These are phyloP conservation scores for Anthrax anthrax DNA, from an alignment of 2,888 invertebrate species.

Conservation along the genomic window DNA sequence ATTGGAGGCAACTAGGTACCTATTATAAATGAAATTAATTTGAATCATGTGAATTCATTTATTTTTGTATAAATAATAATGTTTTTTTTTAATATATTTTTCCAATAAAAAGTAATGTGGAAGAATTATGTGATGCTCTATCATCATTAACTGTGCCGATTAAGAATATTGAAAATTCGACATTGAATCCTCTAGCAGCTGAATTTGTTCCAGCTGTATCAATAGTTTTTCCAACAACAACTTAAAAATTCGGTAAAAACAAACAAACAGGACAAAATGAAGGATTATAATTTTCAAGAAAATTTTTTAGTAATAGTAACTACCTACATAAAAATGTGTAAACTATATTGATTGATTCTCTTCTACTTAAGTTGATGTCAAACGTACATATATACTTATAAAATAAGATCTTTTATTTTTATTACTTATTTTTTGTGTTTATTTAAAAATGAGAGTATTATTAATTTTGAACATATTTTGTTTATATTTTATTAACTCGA, in stretches of 20 bases:
- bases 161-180: slow-evolving; percentile 45
- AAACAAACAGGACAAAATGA: too few relatives aligned
- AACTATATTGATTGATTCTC: too few relatives aligned
- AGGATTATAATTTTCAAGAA: too few relatives aligned
- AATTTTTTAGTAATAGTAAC: too few relatives aligned
- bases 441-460: too few relatives aligned
- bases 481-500: too few relatives aligned
- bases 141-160: slow-evolving; percentile 21
- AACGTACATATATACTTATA: too few relatives aligned
- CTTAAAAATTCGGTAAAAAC: not conserved
- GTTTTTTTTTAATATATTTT: not conserved
- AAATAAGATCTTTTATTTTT: too few relatives aligned
- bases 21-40: not conserved
- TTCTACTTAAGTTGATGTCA: too few relatives aligned
- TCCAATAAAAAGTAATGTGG: slow-evolving; percentile 17
- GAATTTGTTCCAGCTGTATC: slow-evolving; percentile 56
- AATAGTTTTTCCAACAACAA: slow-evolving; percentile 1
- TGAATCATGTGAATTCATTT: not conserved
- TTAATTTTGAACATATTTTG: too few relatives aligned
- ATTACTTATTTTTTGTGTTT: too few relatives aligned
- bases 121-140: slow-evolving; percentile 29
- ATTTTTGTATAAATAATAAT: not conserved
- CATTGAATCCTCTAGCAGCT: slow-evolving; percentile 70
- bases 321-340: too few relatives aligned
- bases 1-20: slow-evolving; percentile 20